Evolutionary conservation across 2,113 vertebrate genomes (phyloP), one percentile per base, ranked within the genome.

Genomic region (Microtus richardsoni): DNA sequence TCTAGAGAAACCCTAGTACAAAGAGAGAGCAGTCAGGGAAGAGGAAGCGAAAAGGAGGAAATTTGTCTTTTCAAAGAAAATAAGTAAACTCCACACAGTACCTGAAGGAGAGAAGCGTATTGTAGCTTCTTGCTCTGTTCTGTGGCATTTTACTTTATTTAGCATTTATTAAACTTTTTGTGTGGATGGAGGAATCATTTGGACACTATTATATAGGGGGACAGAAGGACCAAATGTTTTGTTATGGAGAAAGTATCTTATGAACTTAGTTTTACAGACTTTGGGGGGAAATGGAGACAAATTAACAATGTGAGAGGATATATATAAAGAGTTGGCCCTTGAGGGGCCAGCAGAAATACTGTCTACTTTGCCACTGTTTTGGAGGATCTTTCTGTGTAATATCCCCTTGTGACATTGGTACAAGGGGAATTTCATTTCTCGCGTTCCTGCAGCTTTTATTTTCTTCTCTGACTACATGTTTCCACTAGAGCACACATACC

Each of bases 401-500:
- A 44, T 36, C 26, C 7, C 60, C 62, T 68, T 22, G 0, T 54
- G 14, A 88, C 83, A 92, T 89, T 41, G 33, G 21, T 88, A 28
- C 84, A 86, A 14, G 62, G 89, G 33, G n/a, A 16, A 52, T 80
- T 94, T 96, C 90, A 78, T 75, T 87, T 28, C 41, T 78, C 41
- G 19, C 44, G 28, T 93, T 97, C 52, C 85, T 93, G 26, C 49
- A 60, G 26, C 5, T 83, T 44, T 58, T 17, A 5, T 36, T 68
- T 68, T 7, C 24, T 26, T 36, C 36, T 71, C 10, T 66, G 12
- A 93, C 93, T 95, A 91, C 95, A n/a, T 96, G 96, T 98, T 98
- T 98, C 66, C 88, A 49, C 98, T 96, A 89, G 94, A 96, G 94
- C 91, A 91, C 87, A 91, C 95, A 94, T 94, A 97, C 92, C 96